These are phyloP conservation scores for Drosophila ezoana DNA, from an alignment of 2,888 invertebrate genomes.

Conservation along the genomic window DNA sequence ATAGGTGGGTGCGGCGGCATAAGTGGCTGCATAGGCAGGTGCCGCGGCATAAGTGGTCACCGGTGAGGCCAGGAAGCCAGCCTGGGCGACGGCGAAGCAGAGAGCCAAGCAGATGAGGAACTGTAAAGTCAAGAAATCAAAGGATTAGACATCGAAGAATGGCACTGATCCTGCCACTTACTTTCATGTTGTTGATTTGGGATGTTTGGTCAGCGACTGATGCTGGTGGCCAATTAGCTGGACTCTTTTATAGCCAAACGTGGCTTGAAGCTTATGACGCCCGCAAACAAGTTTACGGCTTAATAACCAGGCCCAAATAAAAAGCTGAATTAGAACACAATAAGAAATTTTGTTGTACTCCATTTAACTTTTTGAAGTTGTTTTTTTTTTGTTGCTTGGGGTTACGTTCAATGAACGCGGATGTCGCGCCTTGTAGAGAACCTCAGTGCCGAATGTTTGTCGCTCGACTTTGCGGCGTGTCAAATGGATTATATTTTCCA, in stretches of 20 bases:
- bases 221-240: conserved; percentile 58
- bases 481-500: conserved; percentile 70
- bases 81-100: conserved; percentile 79
- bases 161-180: conserved; percentile 28
- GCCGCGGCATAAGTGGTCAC: conserved; percentile 55
- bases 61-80: conserved; percentile 66
- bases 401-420: conserved; percentile 77
- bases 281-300: conserved; percentile 68
- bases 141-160: conserved; percentile 18
- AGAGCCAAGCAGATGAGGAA: conserved; percentile 81
- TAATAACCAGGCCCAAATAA: conserved; percentile 41
- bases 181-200: conserved; percentile 67
- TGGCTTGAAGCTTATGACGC: conserved; percentile 11
- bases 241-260: conserved; percentile 14
- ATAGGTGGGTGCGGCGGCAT: conserved; percentile 55
- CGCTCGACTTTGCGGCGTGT: conserved; percentile 50
- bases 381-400: conserved; percentile 12
- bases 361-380: conserved; percentile 1
- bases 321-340: conserved; percentile 71
- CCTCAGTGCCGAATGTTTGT: conserved; percentile 54
- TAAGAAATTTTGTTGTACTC: conserved; percentile 22
- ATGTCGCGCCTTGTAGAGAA: conserved; percentile 49
- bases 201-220: conserved; percentile 61
- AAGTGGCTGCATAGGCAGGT: conserved; percentile 49
- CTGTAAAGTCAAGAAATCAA: conserved; percentile 31